A percentile compares a stretch with the other conserved stretches of the same genome.
Evolutionary conservation across 2,797 vertebrate genomes (phyloP).

Genomic region (Anabas testudineus): DNA sequence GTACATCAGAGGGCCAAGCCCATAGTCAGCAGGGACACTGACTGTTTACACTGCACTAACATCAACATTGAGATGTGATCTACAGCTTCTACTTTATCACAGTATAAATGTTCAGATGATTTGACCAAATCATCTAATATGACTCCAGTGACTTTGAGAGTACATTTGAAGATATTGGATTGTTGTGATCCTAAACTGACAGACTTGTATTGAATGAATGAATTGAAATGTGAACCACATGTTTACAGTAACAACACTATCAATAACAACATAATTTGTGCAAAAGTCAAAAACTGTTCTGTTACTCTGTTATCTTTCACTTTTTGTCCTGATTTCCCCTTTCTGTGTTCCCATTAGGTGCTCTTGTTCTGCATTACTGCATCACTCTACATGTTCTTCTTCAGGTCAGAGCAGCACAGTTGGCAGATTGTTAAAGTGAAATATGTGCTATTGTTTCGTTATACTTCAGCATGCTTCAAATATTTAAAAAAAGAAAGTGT

Average conservation of each 20-base stretch:
- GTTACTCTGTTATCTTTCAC: not conserved
- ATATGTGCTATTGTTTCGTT: not conserved
- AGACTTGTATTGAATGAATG: too few species aligned
- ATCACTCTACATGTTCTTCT: slow-evolving; percentile 87
- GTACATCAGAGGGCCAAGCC: too few species aligned
- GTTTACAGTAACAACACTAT: too few species aligned
- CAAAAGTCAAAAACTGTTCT: too few species aligned
- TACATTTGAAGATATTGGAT: not conserved
- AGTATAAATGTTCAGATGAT: not conserved
- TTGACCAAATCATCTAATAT: too few species aligned
- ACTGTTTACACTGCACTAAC: too few species aligned
- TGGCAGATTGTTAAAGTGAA: not conserved
- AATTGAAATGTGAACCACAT: too few species aligned
- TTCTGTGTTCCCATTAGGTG: slow-evolving; percentile 69
- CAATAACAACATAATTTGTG: too few species aligned
- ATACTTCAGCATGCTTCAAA: not conserved
- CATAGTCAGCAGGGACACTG: too few species aligned
- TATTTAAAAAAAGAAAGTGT: not conserved
- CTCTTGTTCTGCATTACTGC: slow-evolving; percentile 86
- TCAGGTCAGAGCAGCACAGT: slow-evolving; percentile 77
- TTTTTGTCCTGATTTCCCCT: slow-evolving; percentile 3
- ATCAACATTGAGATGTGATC: too few species aligned
- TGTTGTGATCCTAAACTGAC: too few species aligned
- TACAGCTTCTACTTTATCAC: too few species aligned
- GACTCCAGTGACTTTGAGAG: not conserved